Evolutionary conservation across 2,797 vertebrate species (phyloP).

Genomic region (Lepus oiostolus): DNA sequence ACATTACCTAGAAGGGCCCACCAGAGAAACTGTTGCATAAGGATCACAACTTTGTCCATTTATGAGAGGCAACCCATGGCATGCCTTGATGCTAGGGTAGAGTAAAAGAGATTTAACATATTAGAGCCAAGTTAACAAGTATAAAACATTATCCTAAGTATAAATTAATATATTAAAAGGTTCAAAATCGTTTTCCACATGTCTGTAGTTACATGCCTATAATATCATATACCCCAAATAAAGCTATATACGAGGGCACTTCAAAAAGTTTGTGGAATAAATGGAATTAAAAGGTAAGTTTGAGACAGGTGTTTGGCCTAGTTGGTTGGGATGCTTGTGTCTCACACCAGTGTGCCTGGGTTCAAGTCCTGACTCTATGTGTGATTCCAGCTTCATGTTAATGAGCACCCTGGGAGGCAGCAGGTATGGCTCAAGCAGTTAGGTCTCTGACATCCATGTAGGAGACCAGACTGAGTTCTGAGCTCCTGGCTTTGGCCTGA

Average conservation of each 20-base stretch:
- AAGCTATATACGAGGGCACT: neutral
- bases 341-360: no score
- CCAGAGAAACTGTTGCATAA: constrained; percentile 96
- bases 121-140: constrained; percentile 20
- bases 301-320: no score
- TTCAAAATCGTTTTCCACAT: constrained; percentile 31
- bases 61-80: constrained; percentile 97
- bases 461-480: no score
- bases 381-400: no score
- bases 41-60: constrained; percentile 98
- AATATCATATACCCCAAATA: neutral
- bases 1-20: constrained; percentile 96
- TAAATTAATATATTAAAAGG: constrained; percentile 46
- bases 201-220: neutral
- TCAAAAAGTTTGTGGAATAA: no score
- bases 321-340: no score
- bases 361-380: no score
- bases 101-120: constrained; percentile 63
- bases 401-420: no score
- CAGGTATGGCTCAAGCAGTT: no score
- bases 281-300: no score
- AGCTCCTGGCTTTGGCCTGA: no score
- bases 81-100: constrained; percentile 94
- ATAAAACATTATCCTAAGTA: constrained; percentile 41
- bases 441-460: no score